These are phyloP conservation scores for Sminthurides aquaticus DNA, from an alignment of 2,888 invertebrate species.

Conservation along the genomic window DNA sequence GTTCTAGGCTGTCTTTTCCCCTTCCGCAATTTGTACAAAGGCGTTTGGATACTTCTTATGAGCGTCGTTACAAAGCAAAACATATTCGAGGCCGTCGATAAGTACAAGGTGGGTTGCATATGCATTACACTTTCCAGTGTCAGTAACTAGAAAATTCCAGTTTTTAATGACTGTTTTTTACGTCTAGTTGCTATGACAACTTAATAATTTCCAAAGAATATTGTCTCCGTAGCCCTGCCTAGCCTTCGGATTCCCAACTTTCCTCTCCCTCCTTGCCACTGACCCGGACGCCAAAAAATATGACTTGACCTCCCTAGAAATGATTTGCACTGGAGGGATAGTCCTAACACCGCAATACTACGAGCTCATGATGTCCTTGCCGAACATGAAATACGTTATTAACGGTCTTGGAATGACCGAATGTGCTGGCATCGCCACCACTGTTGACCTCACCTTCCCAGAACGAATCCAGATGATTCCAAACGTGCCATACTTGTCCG, in stretches of 20 bases:
- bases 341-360: constrained; percentile 25
- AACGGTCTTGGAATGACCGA: constrained; percentile 40
- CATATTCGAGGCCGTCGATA: constrained; percentile 38
- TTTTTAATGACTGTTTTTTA: too few species aligned
- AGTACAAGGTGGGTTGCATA: constrained; percentile 26
- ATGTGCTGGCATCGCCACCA: constrained; percentile 39
- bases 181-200: background rate
- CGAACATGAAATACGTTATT: constrained; percentile 32
- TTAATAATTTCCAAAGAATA: background rate
- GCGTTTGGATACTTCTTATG: constrained; percentile 36
- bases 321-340: constrained; percentile 38
- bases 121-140: too few species aligned
- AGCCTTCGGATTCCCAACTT: constrained; percentile 41
- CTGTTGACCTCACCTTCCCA: constrained; percentile 31
- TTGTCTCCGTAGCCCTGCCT: constrained; percentile 26
- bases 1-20: constrained; percentile 39
- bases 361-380: constrained; percentile 30
- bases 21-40: constrained; percentile 34
- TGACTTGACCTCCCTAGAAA: constrained; percentile 32
- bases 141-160: too few species aligned
- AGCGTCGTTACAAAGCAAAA: constrained; percentile 34
- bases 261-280: constrained; percentile 28
- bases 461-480: constrained; percentile 20
- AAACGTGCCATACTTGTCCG: constrained; percentile 29
- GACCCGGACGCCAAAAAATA: constrained; percentile 35